Conservation (phyloP, 2,797 vertebrate genomes). For the Pempheris klunzingeri region DNA sequence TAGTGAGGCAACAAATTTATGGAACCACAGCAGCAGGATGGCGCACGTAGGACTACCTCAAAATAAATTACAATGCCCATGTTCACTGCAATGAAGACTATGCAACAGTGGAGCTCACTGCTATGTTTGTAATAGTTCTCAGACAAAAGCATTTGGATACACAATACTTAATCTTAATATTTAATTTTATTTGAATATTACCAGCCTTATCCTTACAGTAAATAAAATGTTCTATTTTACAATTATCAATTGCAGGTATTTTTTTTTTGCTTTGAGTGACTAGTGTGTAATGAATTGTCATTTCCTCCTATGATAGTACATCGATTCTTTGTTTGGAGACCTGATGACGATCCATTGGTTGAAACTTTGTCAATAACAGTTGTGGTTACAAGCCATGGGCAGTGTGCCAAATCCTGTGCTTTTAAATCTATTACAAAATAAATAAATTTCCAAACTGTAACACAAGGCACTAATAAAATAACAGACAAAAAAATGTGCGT, state of each 20-base stretch:
- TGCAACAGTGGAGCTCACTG: too few species aligned
- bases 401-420: background rate
- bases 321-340: constrained; percentile 4
- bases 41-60: background rate
- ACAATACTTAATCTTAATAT: too few species aligned
- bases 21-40: background rate
- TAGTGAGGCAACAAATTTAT: background rate
- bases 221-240: background rate
- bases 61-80: background rate
- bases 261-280: background rate
- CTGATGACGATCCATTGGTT: constrained; percentile 15
- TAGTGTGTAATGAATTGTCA: background rate
- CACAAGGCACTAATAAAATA: background rate
- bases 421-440: background rate
- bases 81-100: background rate
- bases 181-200: too few species aligned
- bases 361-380: background rate
- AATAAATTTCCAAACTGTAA: background rate
- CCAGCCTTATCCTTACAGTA: too few species aligned
- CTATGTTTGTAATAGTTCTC: too few species aligned
- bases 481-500: background rate
- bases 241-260: background rate
- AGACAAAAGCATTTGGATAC: background rate
- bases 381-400: background rate
- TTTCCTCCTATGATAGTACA: constrained; percentile 6